A percentile compares a stretch with the other conserved stretches of the same genome.
Conservation (phyloP, 2,113 vertebrate species). For the Sciurus niger region DNA sequence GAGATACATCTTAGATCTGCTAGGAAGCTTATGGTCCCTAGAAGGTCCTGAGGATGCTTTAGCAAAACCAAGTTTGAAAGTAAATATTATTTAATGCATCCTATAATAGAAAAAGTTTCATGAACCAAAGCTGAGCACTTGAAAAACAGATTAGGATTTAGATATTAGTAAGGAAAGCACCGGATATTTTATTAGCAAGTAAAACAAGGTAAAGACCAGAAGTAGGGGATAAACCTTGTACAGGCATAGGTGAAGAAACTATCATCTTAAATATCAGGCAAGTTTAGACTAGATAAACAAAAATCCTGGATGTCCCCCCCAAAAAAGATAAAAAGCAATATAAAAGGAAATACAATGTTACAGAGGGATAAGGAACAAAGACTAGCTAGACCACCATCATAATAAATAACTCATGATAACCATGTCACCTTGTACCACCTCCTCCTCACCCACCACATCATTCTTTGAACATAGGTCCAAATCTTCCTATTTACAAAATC, state of each 20-base stretch:
- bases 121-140: background rate
- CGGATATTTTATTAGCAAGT: background rate
- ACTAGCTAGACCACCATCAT: background rate
- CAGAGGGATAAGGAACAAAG: conserved; percentile 29
- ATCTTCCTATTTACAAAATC: background rate
- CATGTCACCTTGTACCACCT: background rate
- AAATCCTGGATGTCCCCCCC: background rate
- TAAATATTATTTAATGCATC: background rate
- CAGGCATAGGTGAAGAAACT: background rate
- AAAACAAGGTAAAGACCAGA: background rate
- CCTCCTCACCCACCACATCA: background rate
- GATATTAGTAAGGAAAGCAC: background rate
- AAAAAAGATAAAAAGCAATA: background rate
- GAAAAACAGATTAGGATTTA: conserved; percentile 25
- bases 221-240: background rate
- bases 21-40: background rate
- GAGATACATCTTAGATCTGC: background rate
- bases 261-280: background rate
- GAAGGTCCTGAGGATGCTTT: background rate
- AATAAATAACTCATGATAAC: conserved; percentile 29
- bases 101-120: conserved; percentile 53
- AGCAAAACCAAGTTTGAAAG: conserved; percentile 45
- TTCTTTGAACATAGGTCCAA: conserved; percentile 39
- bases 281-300: conserved; percentile 48
- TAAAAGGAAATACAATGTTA: background rate